Evolutionary conservation across 2,888 invertebrate species (phyloP), one percentile per base, ranked within the genome.

Genomic region (Stenurella melanura): DNA sequence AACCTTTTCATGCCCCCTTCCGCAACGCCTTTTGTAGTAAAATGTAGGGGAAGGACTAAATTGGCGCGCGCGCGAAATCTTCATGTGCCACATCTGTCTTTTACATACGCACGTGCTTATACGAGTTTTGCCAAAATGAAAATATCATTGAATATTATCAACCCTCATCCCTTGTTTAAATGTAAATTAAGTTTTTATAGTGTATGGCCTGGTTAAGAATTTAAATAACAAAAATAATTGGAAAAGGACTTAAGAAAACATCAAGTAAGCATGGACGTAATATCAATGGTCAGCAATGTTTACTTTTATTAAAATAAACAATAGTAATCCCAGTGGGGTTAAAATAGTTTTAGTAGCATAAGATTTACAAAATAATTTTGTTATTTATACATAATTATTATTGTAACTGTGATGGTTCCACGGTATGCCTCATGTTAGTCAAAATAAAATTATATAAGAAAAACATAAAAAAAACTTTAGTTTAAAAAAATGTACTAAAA

Each of bases 51-150:
- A 75, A 77, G 74, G 76, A 70, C 73, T 75, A 38, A 66, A 69
- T 77, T 78, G 78, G 77, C 78, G 77, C 81, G 81, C 83, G 83
- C 81, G 83, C 80, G 78, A 81, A 80, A 74, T 78, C 70, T 73
- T 77, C 74, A 81, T 81, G 83, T 81, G 81, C 76, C 76, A 80
- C 83, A 81, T 83, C 83, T 83, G 83, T 76, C 80, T 82, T 82
- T 75, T 79, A 58, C 74, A 56, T 74, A 76, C 70, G 76, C 81
- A 80, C 81, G 80, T 81, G 80, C 79, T 74, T 71, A 70, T 76
- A 78, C 77, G 78, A 73, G 78, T 82, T 80, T 80, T 78, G 80
- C 77, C 78, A 76, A 82, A 82, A 78, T 78, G 71, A 74, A 66
- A 73, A 73, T 73, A 66, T 70, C 70, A 70, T 21, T 42, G 60